Conservation (phyloP, 2,888 invertebrate species). For the Mimas tiliae region DNA sequence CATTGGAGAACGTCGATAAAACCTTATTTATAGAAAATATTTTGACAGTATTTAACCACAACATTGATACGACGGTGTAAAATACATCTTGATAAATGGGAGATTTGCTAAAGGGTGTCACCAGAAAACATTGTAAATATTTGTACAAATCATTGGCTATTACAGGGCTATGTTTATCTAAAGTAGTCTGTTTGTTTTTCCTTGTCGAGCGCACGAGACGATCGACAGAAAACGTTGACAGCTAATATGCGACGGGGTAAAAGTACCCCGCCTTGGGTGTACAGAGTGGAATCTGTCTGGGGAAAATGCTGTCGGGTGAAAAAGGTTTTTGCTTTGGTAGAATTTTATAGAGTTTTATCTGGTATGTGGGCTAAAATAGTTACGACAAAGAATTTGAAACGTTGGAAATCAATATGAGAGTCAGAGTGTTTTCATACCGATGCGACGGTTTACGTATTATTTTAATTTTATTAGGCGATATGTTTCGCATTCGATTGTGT, state of each 20-base stretch:
- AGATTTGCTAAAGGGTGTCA: constrained; percentile 28
- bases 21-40: not conserved
- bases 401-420: not conserved
- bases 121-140: constrained; percentile 57
- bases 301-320: constrained; percentile 22
- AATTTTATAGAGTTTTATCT: not conserved
- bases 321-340: constrained; percentile 5
- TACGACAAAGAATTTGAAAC: not conserved
- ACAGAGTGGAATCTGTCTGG: constrained; percentile 41
- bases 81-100: not conserved
- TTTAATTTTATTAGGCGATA: too few relatives aligned
- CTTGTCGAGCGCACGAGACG: constrained; percentile 50
- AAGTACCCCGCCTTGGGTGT: constrained; percentile 51
- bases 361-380: constrained; percentile 10
- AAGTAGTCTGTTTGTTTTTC: constrained; percentile 59
- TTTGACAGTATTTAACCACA: not conserved
- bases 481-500: too few relatives aligned
- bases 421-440: not conserved
- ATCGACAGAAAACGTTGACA: constrained; percentile 65
- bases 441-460: not conserved
- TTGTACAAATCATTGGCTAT: constrained; percentile 58
- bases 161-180: constrained; percentile 55
- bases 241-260: constrained; percentile 63
- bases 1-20: too few relatives aligned
- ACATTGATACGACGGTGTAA: not conserved